A percentile compares a stretch with the other conserved stretches of the same genome.
Conservation (phyloP, 2,888 invertebrate species). For the Hyppa rectilinea region DNA sequence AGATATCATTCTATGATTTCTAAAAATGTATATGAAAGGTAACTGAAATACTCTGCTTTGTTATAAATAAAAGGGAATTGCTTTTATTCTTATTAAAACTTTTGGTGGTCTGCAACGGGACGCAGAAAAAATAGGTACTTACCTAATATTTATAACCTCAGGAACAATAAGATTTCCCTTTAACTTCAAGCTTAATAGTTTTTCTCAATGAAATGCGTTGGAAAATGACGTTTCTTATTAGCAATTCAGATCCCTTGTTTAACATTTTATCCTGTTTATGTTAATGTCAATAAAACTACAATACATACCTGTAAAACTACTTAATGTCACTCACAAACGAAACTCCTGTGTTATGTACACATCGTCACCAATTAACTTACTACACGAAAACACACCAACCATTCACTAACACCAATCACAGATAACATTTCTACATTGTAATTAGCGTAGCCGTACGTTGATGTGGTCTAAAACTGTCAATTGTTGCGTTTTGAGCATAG, state of each 20-base stretch:
- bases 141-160: slow-evolving; percentile 8
- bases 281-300: slow-evolving; percentile 4
- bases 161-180: slow-evolving; percentile 6
- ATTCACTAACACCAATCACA: slow-evolving; percentile 79
- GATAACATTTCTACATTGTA: slow-evolving; percentile 61
- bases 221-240: slow-evolving; percentile 5
- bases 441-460: slow-evolving; percentile 56
- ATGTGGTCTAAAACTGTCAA: slow-evolving; percentile 41
- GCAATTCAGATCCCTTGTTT: slow-evolving; percentile 22
- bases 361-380: slow-evolving; percentile 69
- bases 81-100: slow-evolving; percentile 11
- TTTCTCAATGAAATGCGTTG: slow-evolving; percentile 1
- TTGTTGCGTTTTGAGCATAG: slow-evolving; percentile 70
- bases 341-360: slow-evolving; percentile 64
- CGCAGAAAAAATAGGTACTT: neutral
- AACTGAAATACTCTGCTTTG: neutral
- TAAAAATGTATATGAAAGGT: slow-evolving; percentile 3
- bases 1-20: neutral
- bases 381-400: slow-evolving; percentile 67
- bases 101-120: neutral
- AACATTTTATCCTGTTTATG: neutral
- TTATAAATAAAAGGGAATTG: slow-evolving; percentile 7
- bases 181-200: neutral
- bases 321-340: slow-evolving; percentile 60
- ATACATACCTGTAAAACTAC: slow-evolving; percentile 68